Percentiles rank a stretch among this genome's conserved stretches.
phyloP scores from a whole-genome alignment of 2,888 invertebrate genomes.

The Nycteola revayana region DNA sequence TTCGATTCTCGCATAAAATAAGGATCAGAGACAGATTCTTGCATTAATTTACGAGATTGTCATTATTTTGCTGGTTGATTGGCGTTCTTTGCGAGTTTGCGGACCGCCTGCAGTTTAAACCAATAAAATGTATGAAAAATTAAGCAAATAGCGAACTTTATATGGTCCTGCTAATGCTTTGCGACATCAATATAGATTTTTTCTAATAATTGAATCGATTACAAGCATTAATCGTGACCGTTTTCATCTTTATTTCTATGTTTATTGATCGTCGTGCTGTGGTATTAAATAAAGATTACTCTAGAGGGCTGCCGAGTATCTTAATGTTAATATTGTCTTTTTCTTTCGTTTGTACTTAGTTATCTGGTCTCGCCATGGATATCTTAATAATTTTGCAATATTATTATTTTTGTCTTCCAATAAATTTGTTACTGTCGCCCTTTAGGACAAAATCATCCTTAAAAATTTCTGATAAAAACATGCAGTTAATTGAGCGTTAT shows the following conservation, averaged over 20 bases:
- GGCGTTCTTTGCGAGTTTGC: constrained; percentile 25
- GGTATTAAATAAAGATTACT: constrained; percentile 7
- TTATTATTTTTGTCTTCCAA: no score
- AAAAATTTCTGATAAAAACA: constrained; percentile 46
- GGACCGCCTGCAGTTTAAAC: constrained; percentile 26
- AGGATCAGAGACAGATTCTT: constrained; percentile 39
- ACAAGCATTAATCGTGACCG: constrained; percentile 3
- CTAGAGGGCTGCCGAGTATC: background rate
- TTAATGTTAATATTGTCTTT: constrained; percentile 12
- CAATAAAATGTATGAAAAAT: constrained; percentile 10
- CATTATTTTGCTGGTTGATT: constrained; percentile 25
- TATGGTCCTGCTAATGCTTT: background rate
- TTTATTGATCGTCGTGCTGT: constrained; percentile 3
- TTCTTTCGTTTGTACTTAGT: no score
- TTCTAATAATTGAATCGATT: background rate
- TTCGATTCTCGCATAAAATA: constrained; percentile 51
- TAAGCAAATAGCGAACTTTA: constrained; percentile 12
- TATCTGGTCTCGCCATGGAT: no score
- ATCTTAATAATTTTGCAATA: no score
- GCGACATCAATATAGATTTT: background rate
- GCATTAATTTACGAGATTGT: constrained; percentile 41
- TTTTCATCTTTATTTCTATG: constrained; percentile 7
- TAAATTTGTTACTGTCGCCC: background rate
- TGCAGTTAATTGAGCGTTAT: constrained; percentile 74
- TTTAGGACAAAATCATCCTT: constrained; percentile 43